Percentiles rank a stretch among this genome's conserved stretches.
Evolutionary conservation across 2,797 vertebrate species (phyloP).

Genomic region (Coendou prehensilis): DNA sequence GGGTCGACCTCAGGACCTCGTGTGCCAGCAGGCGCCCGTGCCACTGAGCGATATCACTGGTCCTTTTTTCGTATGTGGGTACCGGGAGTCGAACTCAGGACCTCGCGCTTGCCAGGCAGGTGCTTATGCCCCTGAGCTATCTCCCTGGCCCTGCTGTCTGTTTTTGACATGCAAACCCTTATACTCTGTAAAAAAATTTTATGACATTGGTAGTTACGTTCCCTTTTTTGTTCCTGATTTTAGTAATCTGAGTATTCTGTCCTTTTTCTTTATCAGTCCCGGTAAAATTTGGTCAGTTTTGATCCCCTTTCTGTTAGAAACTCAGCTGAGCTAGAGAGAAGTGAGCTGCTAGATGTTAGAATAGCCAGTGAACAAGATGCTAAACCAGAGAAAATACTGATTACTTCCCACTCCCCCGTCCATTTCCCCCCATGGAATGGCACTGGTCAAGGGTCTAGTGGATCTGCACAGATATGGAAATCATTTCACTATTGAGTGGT

Average conservation of each 20-base stretch:
- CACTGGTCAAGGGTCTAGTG: not conserved
- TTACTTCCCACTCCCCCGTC: not conserved
- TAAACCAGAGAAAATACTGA: not conserved
- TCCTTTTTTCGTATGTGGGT: too few species aligned
- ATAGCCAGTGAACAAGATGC: not conserved
- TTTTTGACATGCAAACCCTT: too few species aligned
- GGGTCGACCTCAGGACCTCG: too few species aligned
- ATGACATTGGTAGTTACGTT: not conserved
- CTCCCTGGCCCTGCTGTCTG: not conserved
- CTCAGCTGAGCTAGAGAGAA: not conserved
- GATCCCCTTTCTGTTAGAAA: not conserved
- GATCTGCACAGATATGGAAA: not conserved
- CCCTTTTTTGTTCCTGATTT: not conserved
- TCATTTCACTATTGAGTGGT: not conserved
- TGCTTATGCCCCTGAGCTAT: too few species aligned
- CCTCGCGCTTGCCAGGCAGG: too few species aligned
- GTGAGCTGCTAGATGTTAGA: not conserved
- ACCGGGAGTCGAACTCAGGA: too few species aligned
- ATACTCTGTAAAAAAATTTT: not conserved
- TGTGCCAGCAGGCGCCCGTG: too few species aligned
- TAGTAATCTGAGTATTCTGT: not conserved
- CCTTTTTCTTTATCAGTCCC: not conserved
- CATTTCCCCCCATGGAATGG: not conserved
- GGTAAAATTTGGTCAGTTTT: not conserved
- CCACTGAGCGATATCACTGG: too few species aligned